Evolutionary conservation across 2,888 invertebrate genomes (phyloP), one percentile per base, ranked within the genome.

Genomic region (Nymphalis polychloros): DNA sequence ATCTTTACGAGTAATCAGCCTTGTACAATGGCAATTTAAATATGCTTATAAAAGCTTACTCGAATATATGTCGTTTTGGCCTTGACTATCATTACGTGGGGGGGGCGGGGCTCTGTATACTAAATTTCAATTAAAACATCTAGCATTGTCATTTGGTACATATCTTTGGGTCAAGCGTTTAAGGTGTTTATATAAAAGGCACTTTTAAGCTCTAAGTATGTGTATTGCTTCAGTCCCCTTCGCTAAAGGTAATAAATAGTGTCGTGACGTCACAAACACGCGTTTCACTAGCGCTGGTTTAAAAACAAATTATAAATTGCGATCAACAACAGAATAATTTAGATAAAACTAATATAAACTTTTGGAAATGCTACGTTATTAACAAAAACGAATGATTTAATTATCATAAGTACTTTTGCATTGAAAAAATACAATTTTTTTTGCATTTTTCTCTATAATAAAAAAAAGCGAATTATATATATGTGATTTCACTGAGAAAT

Each of bases 111-210:
- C 4, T n/a, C n/a, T 13, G 4, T 41, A 41, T 10, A 0, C 0
- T 13, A 13, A 13, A 41, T 13, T 41, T 13, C 0, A 41, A 41
- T 13, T 5, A 41, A 13, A 13, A 41, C 13, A 41, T 41, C 41
- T 41, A 41, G 41, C 41, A 41, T 41, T 41, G 41, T 41, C 41
- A 41, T 64, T 57, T 59, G 19, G 63, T 61, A 68, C 70, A 74
- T 76, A 74, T 78, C 79, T 79, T 80, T 79, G 78, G 79, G 71
- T 75, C 73, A 71, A 72, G 72, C 68, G 68, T 72, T 69, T 64
- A 53, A 64, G 50, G 61, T 59, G 23, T 59, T 64, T 68, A 41
- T 53, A 60, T 67, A 69, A 48, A 77, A 78, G 78, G 78, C 78
- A 77, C 78, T 75, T 74, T 69, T 69, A 73, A 72, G 69, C 71